These are phyloP conservation scores for Phenganax marumi DNA, from an alignment of 92 coral and sea anemone genomes.

Conservation along the genomic window DNA sequence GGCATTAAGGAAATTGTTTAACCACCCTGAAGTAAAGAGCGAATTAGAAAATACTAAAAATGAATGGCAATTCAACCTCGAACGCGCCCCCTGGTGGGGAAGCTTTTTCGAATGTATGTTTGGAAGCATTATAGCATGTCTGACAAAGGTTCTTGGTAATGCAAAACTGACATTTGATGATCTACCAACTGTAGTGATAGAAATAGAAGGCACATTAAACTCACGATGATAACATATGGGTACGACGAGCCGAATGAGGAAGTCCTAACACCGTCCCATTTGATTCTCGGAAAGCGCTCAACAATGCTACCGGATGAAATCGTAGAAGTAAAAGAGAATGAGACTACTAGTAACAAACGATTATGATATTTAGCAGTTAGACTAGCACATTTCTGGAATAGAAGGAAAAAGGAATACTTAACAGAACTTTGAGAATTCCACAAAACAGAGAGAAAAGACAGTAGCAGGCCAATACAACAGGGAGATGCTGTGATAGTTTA, in stretches of 20 bases:
- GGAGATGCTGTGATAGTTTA: constrained; percentile 52
- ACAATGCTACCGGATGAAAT: neutral
- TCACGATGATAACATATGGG: neutral
- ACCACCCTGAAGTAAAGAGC: too few species aligned
- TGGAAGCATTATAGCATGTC: constrained; percentile 9
- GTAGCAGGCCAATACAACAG: neutral
- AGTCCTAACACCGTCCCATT: neutral
- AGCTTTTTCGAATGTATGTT: too few species aligned
- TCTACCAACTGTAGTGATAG: too few species aligned
- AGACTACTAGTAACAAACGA: constrained; percentile 32
- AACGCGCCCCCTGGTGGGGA: too few species aligned
- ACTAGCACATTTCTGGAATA: constrained; percentile 59
- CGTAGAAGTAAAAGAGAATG: constrained; percentile 35
- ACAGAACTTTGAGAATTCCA: constrained; percentile 57
- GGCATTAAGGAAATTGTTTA: too few species aligned
- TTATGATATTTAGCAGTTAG: constrained; percentile 31
- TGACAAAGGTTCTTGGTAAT: too few species aligned
- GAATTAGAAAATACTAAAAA: too few species aligned
- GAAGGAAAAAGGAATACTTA: too few species aligned
- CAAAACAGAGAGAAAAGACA: constrained; percentile 15
- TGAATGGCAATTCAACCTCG: too few species aligned
- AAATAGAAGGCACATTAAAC: neutral
- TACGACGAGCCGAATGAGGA: neutral
- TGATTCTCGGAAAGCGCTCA: neutral
- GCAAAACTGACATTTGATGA: too few species aligned